Evolutionary conservation across 2,113 vertebrate genomes (phyloP).

Genomic region (Mus musculus): GRCm39 chr8:93340001-93340500

Average conservation of each 20-base stretch:
- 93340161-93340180: slow-evolving; percentile 80
- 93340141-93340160: slow-evolving; percentile 73
- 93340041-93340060: slow-evolving; percentile 76
- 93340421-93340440: neutral
- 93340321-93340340: slow-evolving; percentile 90
- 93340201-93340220: slow-evolving; percentile 75
- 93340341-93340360: slow-evolving; percentile 84
- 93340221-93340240: slow-evolving; percentile 67
- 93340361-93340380: neutral
- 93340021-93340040: slow-evolving; percentile 77
- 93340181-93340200: slow-evolving; percentile 80
- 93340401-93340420: neutral
- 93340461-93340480: neutral
- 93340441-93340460: neutral
- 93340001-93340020: slow-evolving; percentile 67
- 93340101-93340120: slow-evolving; percentile 63
- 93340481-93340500: neutral
- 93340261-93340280: slow-evolving; percentile 82
- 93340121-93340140: slow-evolving; percentile 85
- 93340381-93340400: neutral
- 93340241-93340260: slow-evolving; percentile 76
- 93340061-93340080: slow-evolving; percentile 75
- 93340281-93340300: slow-evolving; percentile 86
- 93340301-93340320: slow-evolving; percentile 83
- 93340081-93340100: neutral